Percentiles rank a stretch among this genome's conserved stretches.
Conservation (phyloP, 2,888 invertebrate genomes). For the Athalia cordata region DNA sequence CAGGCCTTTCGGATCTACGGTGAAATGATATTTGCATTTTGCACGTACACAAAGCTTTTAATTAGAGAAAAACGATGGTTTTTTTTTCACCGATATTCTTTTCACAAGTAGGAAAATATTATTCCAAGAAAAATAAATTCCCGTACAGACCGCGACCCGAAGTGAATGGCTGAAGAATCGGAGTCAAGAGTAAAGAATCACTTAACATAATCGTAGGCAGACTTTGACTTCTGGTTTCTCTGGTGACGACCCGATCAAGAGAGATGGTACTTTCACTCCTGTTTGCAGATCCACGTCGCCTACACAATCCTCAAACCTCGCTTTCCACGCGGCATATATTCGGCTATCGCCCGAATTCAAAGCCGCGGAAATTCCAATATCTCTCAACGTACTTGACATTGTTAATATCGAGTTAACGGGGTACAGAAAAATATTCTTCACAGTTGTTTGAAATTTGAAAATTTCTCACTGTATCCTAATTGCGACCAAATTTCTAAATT, state of each 20-base stretch:
- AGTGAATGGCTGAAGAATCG: slow-evolving; percentile 14
- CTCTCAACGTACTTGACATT: no score
- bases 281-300: background rate
- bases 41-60: no score
- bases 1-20: slow-evolving; percentile 44
- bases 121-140: background rate
- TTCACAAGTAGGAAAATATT: background rate
- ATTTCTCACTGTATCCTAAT: no score
- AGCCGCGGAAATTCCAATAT: background rate
- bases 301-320: background rate
- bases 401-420: no score
- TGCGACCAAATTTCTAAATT: no score
- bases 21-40: no score
- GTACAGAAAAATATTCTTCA: no score
- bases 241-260: background rate
- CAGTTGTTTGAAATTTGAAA: no score
- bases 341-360: background rate
- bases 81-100: no score
- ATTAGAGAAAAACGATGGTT: no score
- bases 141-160: background rate
- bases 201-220: slow-evolving; percentile 13
- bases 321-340: slow-evolving; percentile 7
- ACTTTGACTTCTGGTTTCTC: background rate
- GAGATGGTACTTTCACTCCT: slow-evolving; percentile 34
- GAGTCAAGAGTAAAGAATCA: slow-evolving; percentile 8